phyloP scores from a whole-genome alignment of 2,797 vertebrate genomes.

The Leucoraja ocellata region DNA sequence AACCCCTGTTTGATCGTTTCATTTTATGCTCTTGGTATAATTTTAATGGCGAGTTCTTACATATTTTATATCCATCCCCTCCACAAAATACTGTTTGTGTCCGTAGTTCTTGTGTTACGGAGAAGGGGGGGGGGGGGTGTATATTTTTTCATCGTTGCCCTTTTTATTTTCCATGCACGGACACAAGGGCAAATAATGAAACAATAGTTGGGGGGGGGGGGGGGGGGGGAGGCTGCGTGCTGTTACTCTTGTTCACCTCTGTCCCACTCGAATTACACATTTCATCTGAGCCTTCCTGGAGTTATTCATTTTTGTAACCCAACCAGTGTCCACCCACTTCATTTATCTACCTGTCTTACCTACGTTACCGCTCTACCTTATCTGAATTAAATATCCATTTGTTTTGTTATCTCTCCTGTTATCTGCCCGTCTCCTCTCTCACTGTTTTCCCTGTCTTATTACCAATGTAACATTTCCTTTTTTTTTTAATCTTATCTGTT shows the following conservation, averaged over 20 bases:
- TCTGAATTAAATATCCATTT: background rate
- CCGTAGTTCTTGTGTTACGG: background rate
- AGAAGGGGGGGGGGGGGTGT: background rate
- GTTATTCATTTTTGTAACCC: background rate
- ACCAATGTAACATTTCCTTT: background rate
- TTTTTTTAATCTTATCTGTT: background rate
- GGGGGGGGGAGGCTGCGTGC: background rate
- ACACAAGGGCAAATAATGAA: background rate
- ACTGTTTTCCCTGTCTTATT: background rate
- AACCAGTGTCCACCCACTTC: background rate
- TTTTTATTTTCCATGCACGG: background rate
- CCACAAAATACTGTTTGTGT: background rate
- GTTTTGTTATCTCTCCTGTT: background rate
- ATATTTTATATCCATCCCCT: background rate
- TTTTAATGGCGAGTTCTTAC: conserved; percentile 22
- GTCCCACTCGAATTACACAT: conserved; percentile 19
- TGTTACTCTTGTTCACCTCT: background rate
- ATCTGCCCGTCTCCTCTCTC: conserved; percentile 18
- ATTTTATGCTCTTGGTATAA: conserved; percentile 33
- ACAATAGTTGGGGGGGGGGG: background rate
- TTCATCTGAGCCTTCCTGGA: background rate
- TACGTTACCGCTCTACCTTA: background rate
- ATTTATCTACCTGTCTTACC: background rate
- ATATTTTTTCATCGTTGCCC: background rate
- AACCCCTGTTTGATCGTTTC: conserved; percentile 37